These are phyloP conservation scores for Leucopternis melanops DNA, from an alignment of 2,113 vertebrate genomes.

Conservation along the genomic window DNA sequence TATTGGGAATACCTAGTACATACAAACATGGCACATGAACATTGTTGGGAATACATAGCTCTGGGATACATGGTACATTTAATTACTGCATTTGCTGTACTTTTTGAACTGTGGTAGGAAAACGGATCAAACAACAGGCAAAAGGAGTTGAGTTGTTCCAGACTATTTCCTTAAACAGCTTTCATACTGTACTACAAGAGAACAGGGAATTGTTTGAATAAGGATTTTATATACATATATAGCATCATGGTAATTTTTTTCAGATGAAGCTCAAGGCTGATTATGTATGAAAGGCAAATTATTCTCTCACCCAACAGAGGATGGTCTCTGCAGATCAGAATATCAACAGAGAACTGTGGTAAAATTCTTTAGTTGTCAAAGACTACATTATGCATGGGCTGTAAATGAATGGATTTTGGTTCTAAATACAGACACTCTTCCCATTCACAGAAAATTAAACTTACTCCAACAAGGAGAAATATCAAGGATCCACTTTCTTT, in stretches of 20 bases:
- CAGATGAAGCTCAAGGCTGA: slow-evolving; percentile 15
- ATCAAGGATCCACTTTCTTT: background rate
- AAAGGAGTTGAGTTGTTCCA: background rate
- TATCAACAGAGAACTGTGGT: background rate
- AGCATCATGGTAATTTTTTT: slow-evolving; percentile 1
- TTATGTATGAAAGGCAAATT: slow-evolving; percentile 50
- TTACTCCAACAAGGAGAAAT: background rate
- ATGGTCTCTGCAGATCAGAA: slow-evolving; percentile 30
- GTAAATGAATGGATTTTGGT: slow-evolving; percentile 44
- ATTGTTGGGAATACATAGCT: background rate
- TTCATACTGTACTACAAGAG: background rate
- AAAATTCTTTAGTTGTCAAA: slow-evolving; percentile 24
- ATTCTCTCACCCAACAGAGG: slow-evolving; percentile 21
- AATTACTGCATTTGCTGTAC: background rate
- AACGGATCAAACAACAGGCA: background rate
- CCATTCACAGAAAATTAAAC: slow-evolving; percentile 55
- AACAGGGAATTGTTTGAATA: background rate
- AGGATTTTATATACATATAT: background rate
- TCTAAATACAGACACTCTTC: slow-evolving; percentile 54
- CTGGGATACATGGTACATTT: background rate
- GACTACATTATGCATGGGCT: slow-evolving; percentile 1
- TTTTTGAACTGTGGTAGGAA: background rate
- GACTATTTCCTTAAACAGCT: background rate
- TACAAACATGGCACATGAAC: background rate
- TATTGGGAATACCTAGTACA: background rate